phyloP scores from a whole-genome alignment of 2,113 vertebrate species.

The Tyto alba region DNA sequence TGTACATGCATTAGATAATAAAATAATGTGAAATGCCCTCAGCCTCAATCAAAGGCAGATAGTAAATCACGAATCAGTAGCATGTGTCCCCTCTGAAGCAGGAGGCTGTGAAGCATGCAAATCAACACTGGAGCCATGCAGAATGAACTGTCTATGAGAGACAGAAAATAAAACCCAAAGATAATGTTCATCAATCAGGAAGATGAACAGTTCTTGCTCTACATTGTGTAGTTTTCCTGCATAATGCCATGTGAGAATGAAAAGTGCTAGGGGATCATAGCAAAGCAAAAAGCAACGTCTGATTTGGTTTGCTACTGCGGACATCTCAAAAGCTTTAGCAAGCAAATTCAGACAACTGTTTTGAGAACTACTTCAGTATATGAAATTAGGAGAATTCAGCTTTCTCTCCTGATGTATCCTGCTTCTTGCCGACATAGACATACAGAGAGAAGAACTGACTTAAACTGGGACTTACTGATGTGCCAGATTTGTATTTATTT shows the following conservation, averaged over 20 bases:
- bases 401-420: neutral
- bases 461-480: too few relatives aligned
- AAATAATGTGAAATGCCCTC: slow-evolving; percentile 18
- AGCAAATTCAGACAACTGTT: neutral
- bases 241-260: neutral
- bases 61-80: neutral
- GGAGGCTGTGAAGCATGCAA: neutral
- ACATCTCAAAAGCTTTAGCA: neutral
- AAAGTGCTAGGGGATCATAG: neutral
- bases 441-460: neutral
- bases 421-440: accelerated
- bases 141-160: neutral
- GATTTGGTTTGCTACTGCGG: neutral
- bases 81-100: neutral
- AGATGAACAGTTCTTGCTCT: neutral
- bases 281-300: neutral
- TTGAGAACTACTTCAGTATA: neutral
- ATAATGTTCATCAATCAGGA: neutral
- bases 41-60: slow-evolving; percentile 16
- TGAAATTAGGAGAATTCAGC: neutral
- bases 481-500: neutral
- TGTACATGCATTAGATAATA: slow-evolving; percentile 1
- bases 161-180: neutral
- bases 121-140: neutral
- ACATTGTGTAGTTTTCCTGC: neutral